A percentile compares a stretch with the other conserved stretches of the same genome.
These are phyloP conservation scores for Oceanodroma leucorhoa DNA, from an alignment of 2,797 vertebrate genomes.

Conservation along the genomic window DNA sequence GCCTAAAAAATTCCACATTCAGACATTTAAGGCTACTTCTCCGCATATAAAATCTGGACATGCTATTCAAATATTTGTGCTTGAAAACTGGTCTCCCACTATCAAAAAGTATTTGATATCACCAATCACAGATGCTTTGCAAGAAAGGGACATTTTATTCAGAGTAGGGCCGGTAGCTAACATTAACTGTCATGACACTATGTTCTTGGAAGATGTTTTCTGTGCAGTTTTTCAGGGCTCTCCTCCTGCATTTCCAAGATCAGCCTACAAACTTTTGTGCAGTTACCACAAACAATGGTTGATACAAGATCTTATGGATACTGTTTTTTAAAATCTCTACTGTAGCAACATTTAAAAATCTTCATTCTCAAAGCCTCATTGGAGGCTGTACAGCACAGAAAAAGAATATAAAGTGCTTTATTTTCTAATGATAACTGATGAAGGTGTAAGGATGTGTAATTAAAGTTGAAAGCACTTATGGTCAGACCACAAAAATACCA, in stretches of 20 bases:
- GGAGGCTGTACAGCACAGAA: background rate
- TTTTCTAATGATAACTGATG: background rate
- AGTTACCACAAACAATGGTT: background rate
- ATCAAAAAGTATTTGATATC: background rate
- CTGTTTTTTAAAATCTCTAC: background rate
- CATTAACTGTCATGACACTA: rapidly evolving
- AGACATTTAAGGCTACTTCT: background rate
- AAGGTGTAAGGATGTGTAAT: background rate
- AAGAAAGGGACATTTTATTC: background rate
- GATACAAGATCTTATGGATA: background rate
- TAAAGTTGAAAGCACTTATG: background rate
- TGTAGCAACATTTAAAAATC: background rate
- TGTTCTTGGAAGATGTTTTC: background rate
- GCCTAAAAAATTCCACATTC: background rate
- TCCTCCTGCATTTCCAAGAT: background rate
- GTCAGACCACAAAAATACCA: background rate
- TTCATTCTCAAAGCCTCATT: background rate
- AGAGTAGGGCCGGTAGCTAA: background rate
- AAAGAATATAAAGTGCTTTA: background rate
- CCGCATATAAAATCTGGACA: background rate
- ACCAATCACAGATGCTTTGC: background rate
- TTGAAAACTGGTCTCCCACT: background rate
- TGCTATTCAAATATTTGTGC: background rate
- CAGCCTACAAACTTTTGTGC: background rate
- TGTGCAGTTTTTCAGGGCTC: background rate